Conservation (phyloP, 92 coral and sea anemone genomes). For the Phenganax subtilis region DNA sequence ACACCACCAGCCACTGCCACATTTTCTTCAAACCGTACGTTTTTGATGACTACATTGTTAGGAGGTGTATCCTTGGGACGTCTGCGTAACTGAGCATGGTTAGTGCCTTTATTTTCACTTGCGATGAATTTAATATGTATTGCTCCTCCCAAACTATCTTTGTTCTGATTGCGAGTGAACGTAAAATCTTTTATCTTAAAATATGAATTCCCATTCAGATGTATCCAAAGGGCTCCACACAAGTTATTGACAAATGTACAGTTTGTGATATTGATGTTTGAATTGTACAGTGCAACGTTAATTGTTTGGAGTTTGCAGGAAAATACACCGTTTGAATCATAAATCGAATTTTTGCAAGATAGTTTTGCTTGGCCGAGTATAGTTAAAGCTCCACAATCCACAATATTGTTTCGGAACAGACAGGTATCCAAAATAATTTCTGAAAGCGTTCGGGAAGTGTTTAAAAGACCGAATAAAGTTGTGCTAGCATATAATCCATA, state of each 20-base stretch:
- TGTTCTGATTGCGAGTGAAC: slow-evolving; percentile 23
- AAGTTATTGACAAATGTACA: slow-evolving; percentile 26
- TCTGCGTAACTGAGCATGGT: slow-evolving; percentile 7
- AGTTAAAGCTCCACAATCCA: background rate
- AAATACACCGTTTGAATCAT: background rate
- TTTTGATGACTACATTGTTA: slow-evolving; percentile 34
- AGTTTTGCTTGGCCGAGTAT: background rate
- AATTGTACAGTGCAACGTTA: slow-evolving; percentile 7
- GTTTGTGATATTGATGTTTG: background rate
- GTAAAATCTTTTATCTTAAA: slow-evolving; percentile 19
- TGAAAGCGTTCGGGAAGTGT: background rate
- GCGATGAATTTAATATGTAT: slow-evolving; percentile 14
- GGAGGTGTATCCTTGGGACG: slow-evolving; percentile 33
- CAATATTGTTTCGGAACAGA: background rate
- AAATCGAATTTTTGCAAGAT: slow-evolving; percentile 1
- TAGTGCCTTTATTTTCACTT: slow-evolving; percentile 11
- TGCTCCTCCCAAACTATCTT: slow-evolving; percentile 30
- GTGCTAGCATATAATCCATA: background rate
- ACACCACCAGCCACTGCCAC: slow-evolving; percentile 60
- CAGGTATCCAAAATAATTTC: background rate
- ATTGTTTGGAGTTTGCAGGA: background rate
- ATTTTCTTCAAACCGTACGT: slow-evolving; percentile 53
- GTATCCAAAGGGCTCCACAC: background rate
- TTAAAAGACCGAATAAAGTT: background rate
- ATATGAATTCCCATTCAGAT: background rate